phyloP scores from a whole-genome alignment of 2,888 invertebrate genomes.

The Plebejus anna region DNA sequence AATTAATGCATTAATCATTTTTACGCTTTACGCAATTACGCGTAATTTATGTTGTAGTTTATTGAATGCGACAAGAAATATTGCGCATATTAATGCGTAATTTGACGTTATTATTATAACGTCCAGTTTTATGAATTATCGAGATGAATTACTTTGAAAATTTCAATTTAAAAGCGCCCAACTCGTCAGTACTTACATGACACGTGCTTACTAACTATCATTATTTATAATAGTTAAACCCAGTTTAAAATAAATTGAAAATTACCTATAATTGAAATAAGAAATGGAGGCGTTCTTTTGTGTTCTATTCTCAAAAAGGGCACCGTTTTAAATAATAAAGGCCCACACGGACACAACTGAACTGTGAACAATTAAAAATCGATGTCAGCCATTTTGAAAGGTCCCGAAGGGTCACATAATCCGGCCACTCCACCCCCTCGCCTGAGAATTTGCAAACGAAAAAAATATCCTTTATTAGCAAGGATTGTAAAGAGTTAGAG shows the following conservation, averaged over 20 bases:
- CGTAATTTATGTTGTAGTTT: constrained; percentile 15
- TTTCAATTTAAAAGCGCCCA: not conserved
- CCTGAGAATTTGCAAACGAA: constrained; percentile 54
- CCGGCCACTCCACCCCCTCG: constrained; percentile 35
- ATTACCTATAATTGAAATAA: not conserved
- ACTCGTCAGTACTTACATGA: not conserved
- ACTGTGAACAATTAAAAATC: constrained; percentile 26
- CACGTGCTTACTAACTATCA: not conserved
- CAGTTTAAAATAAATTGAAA: not conserved
- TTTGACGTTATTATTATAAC: constrained; percentile 16
- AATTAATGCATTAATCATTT: constrained; percentile 37
- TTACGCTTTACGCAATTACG: constrained; percentile 30
- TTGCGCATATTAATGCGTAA: constrained; percentile 7
- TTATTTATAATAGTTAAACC: too few species aligned
- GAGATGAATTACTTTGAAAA: constrained; percentile 5
- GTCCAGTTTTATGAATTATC: constrained; percentile 17
- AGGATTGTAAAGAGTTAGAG: constrained; percentile 35
- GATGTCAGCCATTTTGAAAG: constrained; percentile 34
- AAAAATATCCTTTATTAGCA: constrained; percentile 58
- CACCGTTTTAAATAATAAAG: constrained; percentile 13
- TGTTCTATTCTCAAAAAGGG: not conserved
- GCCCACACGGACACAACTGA: not conserved
- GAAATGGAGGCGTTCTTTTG: not conserved
- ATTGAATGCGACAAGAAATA: constrained; percentile 20
- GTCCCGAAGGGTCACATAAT: constrained; percentile 31